Evolutionary conservation across 2,888 invertebrate species (phyloP), one percentile per base, ranked within the genome.

Genomic region (Nymphalis polychloros): DNA sequence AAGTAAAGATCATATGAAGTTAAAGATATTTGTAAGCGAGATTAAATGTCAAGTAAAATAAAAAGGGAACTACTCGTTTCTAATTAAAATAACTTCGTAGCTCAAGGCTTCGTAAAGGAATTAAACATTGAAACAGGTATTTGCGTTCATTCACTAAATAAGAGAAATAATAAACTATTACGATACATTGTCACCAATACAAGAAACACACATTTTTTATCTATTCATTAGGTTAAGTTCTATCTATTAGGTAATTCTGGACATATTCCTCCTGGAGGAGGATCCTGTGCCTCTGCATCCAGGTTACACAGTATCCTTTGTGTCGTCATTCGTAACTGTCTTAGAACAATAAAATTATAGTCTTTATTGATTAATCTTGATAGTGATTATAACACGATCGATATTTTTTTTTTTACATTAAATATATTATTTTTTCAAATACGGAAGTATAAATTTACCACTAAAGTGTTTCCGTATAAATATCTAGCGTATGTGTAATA

Each of bases 21-120:
- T 65, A 59, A 59, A 59, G 59, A 59, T 8, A 59, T 65, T 59
- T 65, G 65, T 27, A 65, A 46, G 31, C 55, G 31, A 52, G 52
- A 52, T 50, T 52, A 50, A 65, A 65, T 59, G 59, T 59, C 65
- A 65, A 52, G 52, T 47, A 59, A 59, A 59, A 59, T 31, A 55
- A 55, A 23, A 52, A 52, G 52, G 35, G 52, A 59, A 49, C 59
- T 52, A 52, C 31, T 59, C 17, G 46, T 46, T 50, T 52, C 52
- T 65, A 59, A 52, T 52, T 65, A 41, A 65, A 52, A 59, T 50
- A 53, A 64, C 41, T 17, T 46, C 2, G 50, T 23, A 27, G 35
- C 49, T 35, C 49, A 41, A 41, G 49, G 64, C 49, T 41, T 59
- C 59, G 41, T n/a, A 19, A 55, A 55, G 55, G 55, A 27, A 55